Evolutionary conservation across 2,888 invertebrate species (phyloP).

Genomic region (Bruchidius siliquastri): DNA sequence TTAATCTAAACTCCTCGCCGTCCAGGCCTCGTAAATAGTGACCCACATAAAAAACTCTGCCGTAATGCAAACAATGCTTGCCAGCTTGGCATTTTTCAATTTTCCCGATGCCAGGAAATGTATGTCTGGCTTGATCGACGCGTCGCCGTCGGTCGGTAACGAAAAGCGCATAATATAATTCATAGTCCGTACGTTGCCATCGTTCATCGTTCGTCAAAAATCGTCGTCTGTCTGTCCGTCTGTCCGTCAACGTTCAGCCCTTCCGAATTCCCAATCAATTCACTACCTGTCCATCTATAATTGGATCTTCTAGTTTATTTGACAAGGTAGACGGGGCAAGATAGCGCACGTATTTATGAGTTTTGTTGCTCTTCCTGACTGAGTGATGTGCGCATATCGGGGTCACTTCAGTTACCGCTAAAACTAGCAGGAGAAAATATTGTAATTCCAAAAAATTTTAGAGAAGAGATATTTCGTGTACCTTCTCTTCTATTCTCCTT

Average conservation of each 20-base stretch:
- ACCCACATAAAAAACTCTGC: background rate
- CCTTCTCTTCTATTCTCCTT: no score
- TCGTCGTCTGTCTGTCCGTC: background rate
- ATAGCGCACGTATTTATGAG: no score
- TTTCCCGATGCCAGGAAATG: background rate
- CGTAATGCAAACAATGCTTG: background rate
- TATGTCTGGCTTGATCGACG: background rate
- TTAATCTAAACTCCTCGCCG: no score
- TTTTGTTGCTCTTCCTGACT: no score
- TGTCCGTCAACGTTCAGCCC: background rate
- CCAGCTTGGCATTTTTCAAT: background rate
- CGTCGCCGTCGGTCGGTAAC: background rate
- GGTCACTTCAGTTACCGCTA: no score
- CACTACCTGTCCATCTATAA: background rate
- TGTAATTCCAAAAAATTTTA: no score
- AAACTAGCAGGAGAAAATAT: no score
- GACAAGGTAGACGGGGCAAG: background rate
- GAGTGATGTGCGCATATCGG: no score
- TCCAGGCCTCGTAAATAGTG: background rate
- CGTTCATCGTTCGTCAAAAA: background rate
- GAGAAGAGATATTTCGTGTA: no score
- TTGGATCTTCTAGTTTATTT: background rate
- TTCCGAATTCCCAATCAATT: background rate
- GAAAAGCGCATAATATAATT: background rate
- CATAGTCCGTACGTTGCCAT: background rate